Conservation (phyloP, 2,888 invertebrate genomes). For the Synergus gifuensis region DNA sequence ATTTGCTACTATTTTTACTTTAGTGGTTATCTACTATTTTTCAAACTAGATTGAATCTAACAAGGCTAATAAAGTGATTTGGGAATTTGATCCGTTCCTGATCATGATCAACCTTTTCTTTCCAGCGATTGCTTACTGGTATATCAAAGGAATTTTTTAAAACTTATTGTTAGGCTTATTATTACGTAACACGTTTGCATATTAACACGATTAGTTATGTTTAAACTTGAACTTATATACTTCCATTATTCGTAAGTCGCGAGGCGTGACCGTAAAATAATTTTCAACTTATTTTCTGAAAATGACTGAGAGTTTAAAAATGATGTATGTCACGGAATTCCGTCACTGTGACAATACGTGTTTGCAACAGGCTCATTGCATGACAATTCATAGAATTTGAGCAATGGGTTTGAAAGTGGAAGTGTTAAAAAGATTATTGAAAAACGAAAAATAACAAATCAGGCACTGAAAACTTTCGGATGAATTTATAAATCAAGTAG, state of each 20-base stretch:
- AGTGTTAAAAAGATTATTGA: background rate
- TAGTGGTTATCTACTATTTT: background rate
- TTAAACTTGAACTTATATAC: conserved; percentile 24
- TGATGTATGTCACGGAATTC: conserved; percentile 29
- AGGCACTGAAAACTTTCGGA: no score
- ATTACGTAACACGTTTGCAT: background rate
- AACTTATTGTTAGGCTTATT: background rate
- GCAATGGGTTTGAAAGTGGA: background rate
- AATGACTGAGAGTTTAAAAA: conserved; percentile 24
- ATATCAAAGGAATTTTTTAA: background rate
- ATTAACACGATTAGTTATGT: background rate
- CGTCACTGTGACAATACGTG: conserved; percentile 19
- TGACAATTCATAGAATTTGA: conserved; percentile 6
- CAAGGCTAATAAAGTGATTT: conserved; percentile 9
- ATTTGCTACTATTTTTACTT: background rate
- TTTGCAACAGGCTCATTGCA: background rate
- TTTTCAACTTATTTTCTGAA: conserved; percentile 2
- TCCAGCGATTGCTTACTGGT: conserved; percentile 1
- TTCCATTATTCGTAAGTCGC: conserved; percentile 21
- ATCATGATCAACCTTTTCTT: conserved; percentile 36
- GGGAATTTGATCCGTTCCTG: conserved; percentile 6
- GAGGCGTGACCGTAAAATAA: conserved; percentile 23
- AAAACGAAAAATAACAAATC: background rate
- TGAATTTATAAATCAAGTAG: background rate
- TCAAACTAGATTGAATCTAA: background rate